Base-by-base conservation (phyloP, 2,888 invertebrate genomes). In the Athetis lepigone region DNA sequence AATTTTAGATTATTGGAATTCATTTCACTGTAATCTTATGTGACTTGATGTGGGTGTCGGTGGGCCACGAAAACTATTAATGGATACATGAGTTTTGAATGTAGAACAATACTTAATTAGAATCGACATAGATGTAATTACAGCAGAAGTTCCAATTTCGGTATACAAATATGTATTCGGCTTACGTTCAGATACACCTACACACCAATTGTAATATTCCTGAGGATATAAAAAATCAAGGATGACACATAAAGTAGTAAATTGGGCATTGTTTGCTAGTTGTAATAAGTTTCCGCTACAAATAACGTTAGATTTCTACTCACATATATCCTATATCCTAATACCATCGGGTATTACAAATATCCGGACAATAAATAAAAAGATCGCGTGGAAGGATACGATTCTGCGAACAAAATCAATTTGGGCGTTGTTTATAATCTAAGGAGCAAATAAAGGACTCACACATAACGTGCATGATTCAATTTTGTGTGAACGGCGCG, bases 391-490 rank as follows among this genome's bases (percentile, higher is more conserved):
- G 37, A 21, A 36, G n/a, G 23, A 43, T 7, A 8, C 74, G 39
- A 58, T 62, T 64, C 39, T 63, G 43, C 36, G 59, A 55, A 55
- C 37, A 39, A 57, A 73, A 77, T 60, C 73, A 67, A 59, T 75
- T 73, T 57, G 21, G 61, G 52, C 37, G 46, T 62, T 70, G 45
- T 66, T 58, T 71, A 43, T 77, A 71, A 66, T 76, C 25, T 56
- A 58, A 56, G 37, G 40, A 55, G 33, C 21, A 55, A 68, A 64
- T 73, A 72, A 71, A 72, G 49, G 51, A 49, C 43, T 57, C 29
- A 25, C 67, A 76, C 58, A 55, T 71, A 49, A 74, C 77, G 25
- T 62, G 58, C 61, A 59, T 66, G 72, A 76, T 77, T 74, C 67
- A 62, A 76, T 74, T 76, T 71, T 66, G 47, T 60, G 52, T 57